phyloP scores from a whole-genome alignment of 2,797 vertebrate genomes.

The Pantherophis vulpinus region DNA sequence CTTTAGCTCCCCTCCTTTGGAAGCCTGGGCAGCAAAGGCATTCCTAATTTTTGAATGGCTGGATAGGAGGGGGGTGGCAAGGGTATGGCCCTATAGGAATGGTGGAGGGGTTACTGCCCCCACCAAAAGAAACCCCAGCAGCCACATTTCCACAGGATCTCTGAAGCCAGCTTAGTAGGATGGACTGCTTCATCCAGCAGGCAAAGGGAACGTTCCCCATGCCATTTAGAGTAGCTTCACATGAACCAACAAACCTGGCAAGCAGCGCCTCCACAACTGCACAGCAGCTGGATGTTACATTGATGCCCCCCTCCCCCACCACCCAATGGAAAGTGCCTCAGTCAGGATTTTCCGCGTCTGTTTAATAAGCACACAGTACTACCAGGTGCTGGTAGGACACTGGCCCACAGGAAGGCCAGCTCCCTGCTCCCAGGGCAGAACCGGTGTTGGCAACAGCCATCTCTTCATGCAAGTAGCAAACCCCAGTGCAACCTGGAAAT shows the following conservation, averaged over 20 bases:
- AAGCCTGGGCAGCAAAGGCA: background rate
- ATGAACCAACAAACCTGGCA: background rate
- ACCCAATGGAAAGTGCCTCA: background rate
- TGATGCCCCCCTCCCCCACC: fast-evolving
- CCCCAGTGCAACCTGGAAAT: background rate
- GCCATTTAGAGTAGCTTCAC: background rate
- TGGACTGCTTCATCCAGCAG: background rate
- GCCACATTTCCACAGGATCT: background rate
- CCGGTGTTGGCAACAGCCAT: background rate
- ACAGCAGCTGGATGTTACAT: background rate
- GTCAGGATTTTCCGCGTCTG: constrained; percentile 56
- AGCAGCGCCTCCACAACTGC: background rate
- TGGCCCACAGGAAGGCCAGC: background rate
- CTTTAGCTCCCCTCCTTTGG: background rate
- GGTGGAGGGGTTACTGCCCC: background rate
- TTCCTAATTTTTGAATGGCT: background rate
- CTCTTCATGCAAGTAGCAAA: background rate
- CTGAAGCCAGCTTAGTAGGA: too few species aligned
- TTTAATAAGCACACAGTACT: constrained; percentile 64
- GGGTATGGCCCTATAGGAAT: background rate
- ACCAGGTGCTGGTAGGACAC: background rate
- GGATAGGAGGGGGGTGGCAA: too few species aligned
- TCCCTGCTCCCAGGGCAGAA: background rate
- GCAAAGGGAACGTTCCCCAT: background rate
- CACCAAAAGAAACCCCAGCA: background rate